These are phyloP conservation scores for Amphiprion ocellaris DNA, from an alignment of 2,113 vertebrate species.

Conservation along the genomic window DNA sequence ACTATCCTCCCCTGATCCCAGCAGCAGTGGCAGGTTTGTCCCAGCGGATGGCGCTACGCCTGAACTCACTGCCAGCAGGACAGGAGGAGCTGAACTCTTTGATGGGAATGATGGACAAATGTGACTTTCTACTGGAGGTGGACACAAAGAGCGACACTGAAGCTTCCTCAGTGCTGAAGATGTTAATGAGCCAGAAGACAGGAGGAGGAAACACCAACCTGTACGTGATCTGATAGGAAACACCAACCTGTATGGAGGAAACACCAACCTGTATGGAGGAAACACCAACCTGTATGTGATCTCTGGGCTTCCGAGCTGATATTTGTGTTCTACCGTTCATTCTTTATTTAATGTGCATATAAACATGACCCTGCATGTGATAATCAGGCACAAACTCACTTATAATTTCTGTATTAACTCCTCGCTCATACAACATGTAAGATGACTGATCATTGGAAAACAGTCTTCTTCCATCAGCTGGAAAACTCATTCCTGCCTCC, in stretches of 20 bases:
- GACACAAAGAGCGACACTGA: neutral
- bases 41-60: slow-evolving; percentile 85
- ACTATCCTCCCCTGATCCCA: slow-evolving; percentile 73
- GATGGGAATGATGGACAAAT: slow-evolving; percentile 56
- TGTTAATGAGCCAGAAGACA: neutral
- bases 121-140: slow-evolving; percentile 76
- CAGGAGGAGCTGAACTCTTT: slow-evolving; percentile 53
- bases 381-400: too few relatives aligned
- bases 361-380: too few relatives aligned
- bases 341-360: too few relatives aligned
- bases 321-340: too few relatives aligned
- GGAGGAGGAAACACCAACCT: slow-evolving; percentile 65
- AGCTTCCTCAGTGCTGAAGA: neutral
- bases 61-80: slow-evolving; percentile 56
- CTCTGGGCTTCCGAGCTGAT: too few relatives aligned
- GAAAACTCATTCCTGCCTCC: too few relatives aligned
- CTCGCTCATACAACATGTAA: too few relatives aligned
- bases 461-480: too few relatives aligned
- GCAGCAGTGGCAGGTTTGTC: slow-evolving; percentile 59
- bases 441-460: too few relatives aligned
- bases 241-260: slow-evolving; percentile 5
- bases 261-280: too few relatives aligned
- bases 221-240: slow-evolving; percentile 74
- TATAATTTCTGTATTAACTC: too few relatives aligned
- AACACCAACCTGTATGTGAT: too few relatives aligned